A percentile compares a stretch with the other conserved stretches of the same genome.
Evolutionary conservation across 92 coral and sea anemone genomes (phyloP).

Genomic region (Zoanthus solanderi): DNA sequence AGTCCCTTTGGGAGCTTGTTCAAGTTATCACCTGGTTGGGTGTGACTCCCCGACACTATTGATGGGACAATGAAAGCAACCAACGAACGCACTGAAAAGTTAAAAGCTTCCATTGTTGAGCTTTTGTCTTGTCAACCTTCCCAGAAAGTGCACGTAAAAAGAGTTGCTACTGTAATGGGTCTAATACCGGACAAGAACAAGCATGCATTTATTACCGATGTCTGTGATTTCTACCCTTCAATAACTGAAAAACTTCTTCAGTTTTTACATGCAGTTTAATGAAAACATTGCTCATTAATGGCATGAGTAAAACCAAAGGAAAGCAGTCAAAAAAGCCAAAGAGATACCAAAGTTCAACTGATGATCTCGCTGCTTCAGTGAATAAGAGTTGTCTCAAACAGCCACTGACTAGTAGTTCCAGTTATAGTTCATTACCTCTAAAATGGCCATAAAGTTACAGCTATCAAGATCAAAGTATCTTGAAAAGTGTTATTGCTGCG

Average conservation of each 20-base stretch:
- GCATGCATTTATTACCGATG: too few relatives aligned
- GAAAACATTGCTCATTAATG: slow-evolving; percentile 1
- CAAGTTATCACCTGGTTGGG: slow-evolving; percentile 46
- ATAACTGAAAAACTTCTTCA: background rate
- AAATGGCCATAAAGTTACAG: slow-evolving; percentile 42
- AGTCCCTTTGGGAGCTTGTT: slow-evolving; percentile 41
- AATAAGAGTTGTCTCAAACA: slow-evolving; percentile 38
- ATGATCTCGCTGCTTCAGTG: slow-evolving; percentile 46
- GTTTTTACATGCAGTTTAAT: background rate
- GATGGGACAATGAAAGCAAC: background rate
- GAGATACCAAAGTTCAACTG: slow-evolving; percentile 25
- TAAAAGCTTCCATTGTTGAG: slow-evolving; percentile 30
- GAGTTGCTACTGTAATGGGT: slow-evolving; percentile 25
- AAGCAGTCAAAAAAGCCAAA: slow-evolving; percentile 55
- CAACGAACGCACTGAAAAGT: slow-evolving; percentile 4
- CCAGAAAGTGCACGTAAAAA: slow-evolving; percentile 31
- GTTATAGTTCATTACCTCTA: slow-evolving; percentile 3
- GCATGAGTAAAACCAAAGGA: slow-evolving; percentile 44
- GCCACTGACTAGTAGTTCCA: slow-evolving; percentile 27
- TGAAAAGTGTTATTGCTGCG: slow-evolving; percentile 26
- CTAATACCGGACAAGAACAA: background rate
- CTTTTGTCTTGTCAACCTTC: slow-evolving; percentile 19
- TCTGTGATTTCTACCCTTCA: background rate
- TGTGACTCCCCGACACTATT: slow-evolving; percentile 1
- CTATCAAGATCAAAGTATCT: slow-evolving; percentile 49